Evolutionary conservation across 2,888 invertebrate genomes (phyloP), one percentile per base, ranked within the genome.

Genomic region (Epiblema foenella): DNA sequence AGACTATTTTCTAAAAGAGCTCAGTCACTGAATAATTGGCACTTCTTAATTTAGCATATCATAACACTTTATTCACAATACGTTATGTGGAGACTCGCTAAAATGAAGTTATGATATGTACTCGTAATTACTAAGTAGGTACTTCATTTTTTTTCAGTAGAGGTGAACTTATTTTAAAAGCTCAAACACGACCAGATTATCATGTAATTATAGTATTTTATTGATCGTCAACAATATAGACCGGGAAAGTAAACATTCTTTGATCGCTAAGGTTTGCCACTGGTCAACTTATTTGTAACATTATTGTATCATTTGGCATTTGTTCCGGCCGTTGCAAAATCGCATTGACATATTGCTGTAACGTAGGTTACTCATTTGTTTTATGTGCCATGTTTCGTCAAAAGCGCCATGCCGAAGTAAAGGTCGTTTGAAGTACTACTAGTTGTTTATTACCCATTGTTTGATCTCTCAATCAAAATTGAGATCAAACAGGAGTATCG

Each of bases 301-400:
- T 78, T 83, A 80, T 79, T 80, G 77, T 82, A 79, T 80, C 77
- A 78, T 81, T 84, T 87, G 85, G 78, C 84, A 88, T 88, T 89
- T 86, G 85, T 83, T 84, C 81, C 81, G 82, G 79, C 78, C 81
- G 79, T 88, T 87, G 81, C 80, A 77, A 81, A 83, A 84, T 71
- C 78, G 70, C 76, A 77, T 83, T 83, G 83, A 86, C 84, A 85
- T 85, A 85, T 81, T 79, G 78, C 74, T 78, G 74, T 78, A 78
- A 81, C 76, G 52, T 60, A 42, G 52, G 77, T 73, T 76, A 78
- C 77, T 82, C 77, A 81, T 83, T 84, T 84, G 81, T 81, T 79
- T 76, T 58, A 69, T 58, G 51, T 74, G 67, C 72, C 62, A 69
- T 54, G 65, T 70, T 70, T 66, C 65, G 59, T 54, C 59, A 60